Base-by-base conservation (phyloP, 2,113 vertebrate genomes). In the Sterrhoptilus dennistouni region DNA sequence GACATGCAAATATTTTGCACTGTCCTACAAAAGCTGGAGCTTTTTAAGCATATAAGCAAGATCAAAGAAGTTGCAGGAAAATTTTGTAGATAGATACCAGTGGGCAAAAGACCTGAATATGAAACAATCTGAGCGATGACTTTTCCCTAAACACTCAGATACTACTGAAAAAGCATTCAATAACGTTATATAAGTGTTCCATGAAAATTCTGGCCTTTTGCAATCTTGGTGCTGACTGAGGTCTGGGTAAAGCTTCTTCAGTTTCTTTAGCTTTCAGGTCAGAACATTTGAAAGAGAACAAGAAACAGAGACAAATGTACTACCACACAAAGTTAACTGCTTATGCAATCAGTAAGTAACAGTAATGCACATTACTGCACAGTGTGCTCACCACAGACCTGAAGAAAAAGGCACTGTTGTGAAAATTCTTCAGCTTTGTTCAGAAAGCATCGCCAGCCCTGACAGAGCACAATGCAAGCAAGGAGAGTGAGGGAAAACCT, bases 381-480 rank as follows among this genome's bases (percentile, higher is more conserved):
- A 5, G 14, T 0, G 8, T 11, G 44, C 33, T 36, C 38, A 29
- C 3, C 7, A 18, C 5, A 0, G 1, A 5, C 28, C 5, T 35
- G 52, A 57, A 44, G 54, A 12, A 35, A 38, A 70, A 61, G 8
- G 12, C 29, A 22, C 14, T 22, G n/a, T 2, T n/a, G 18, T 42
- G 54, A 40, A 66, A 84, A 40, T 23, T 12, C 57, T 44, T 66
- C 75, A 83, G n/a, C 64, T 52, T 20, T 18, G 4, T 7, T 44
- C 60, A 64, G 40, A 70, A 82, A 53, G 33, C 70, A 82, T 5
- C 42, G 31, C 31, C 38, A 75, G 64, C 24, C 40, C 69, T 21
- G 21, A 15, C 13, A 79, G n/a, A 75, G 60, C 36, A 63, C 36
- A 14, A 33, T 27, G 14, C 60, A 50, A 86, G 27, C 12, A 50